Evolutionary conservation across 2,113 vertebrate genomes (phyloP), one percentile per base, ranked within the genome.

Genomic region (Tamias sibiricus): DNA sequence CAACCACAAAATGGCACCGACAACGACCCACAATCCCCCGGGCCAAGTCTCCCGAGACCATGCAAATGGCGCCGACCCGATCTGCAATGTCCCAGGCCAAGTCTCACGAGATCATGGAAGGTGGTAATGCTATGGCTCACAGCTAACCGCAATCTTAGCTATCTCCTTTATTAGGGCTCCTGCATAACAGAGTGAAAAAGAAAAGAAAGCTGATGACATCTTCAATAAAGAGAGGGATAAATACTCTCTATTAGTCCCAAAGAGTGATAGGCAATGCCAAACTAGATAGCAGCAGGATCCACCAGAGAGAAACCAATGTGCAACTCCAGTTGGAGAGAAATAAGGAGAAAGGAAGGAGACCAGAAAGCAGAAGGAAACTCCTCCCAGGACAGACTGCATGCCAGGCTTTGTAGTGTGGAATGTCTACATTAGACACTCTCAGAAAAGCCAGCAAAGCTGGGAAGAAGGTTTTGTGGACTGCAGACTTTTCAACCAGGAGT

Each of bases 381-480:
- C 68, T 4, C 2, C 54, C 26, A 0, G n/a, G 17, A 52, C 44
- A 26, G 11, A 80, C 5, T 28, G 28, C 40, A 42, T 12, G 6
- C 22, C 22, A 64, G 22, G 8, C 10, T 24, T 52, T 16, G 13
- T 16, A 16, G 14, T 52, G 14, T 10, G 42, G 26, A 71, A 24
- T 35, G 14, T 44, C 28, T 44, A 74, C 19, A 44, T 20, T 6
- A 32, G 24, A 14, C 7, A 75, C 30, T 44, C 30, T 37, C n/a
- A 49, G 59, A 35, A 14, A 22, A 64, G 30, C 7, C 75, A 26
- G 2, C 2, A 11, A 64, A 22, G 10, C 40, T 30, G 8, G 66
- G 19, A 40, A n/a, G 20, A 13, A 40, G 1, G 0, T 20, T 22
- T 19, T 13, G 26, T n/a, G 22, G 14, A 13, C 10, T 30, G 3